Percentiles rank a stretch among this genome's conserved stretches.
phyloP scores from a whole-genome alignment of 2,888 invertebrate species.

The Icerya purchasi region DNA sequence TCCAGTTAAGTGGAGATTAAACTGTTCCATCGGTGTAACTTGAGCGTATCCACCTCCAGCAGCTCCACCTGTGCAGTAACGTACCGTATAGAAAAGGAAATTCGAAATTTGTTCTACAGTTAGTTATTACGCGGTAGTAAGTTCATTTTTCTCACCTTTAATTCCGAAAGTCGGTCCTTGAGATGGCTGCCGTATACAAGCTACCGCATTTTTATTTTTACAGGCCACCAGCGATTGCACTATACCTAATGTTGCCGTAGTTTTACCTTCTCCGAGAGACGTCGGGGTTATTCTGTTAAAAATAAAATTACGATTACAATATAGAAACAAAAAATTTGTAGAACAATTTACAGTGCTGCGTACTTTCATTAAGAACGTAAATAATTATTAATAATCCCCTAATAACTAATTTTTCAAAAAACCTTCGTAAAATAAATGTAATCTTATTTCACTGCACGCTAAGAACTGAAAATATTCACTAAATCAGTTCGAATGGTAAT shows the following conservation, averaged over 20 bases:
- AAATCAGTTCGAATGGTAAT: no score
- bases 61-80: slow-evolving; percentile 47
- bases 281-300: slow-evolving; percentile 76
- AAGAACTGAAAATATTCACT: no score
- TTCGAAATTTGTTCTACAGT: not conserved
- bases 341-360: no score
- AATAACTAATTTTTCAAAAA: no score
- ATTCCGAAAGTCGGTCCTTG: slow-evolving; percentile 99
- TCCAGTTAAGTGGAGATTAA: slow-evolving; percentile 91
- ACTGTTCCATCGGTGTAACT: slow-evolving; percentile 98
- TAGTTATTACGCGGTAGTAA: not conserved
- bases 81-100: not conserved
- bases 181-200: slow-evolving; percentile 87
- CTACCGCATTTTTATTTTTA: slow-evolving; percentile 65
- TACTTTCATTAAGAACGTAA: no score
- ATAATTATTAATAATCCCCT: no score
- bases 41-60: slow-evolving; percentile 96
- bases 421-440: no score
- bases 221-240: slow-evolving; percentile 80
- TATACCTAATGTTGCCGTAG: slow-evolving; percentile 80
- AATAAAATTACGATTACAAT: no score
- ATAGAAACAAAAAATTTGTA: no score
- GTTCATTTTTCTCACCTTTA: slow-evolving; percentile 35
- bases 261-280: slow-evolving; percentile 96
- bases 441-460: no score